These are phyloP conservation scores for Ceraclea dissimilis DNA, from an alignment of 2,888 invertebrate genomes.

Conservation along the genomic window DNA sequence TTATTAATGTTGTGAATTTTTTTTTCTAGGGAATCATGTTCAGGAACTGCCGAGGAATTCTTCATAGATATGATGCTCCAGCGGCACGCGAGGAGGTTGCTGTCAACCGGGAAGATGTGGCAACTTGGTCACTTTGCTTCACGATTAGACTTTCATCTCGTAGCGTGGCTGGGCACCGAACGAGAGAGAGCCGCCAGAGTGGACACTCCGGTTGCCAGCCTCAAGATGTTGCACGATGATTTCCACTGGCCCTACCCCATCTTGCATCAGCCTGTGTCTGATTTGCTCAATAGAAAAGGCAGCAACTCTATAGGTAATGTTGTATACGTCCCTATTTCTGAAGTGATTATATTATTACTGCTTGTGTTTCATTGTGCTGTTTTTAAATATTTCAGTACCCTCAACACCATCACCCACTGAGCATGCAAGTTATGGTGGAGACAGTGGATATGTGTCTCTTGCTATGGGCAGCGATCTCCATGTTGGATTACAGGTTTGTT, in stretches of 20 bases:
- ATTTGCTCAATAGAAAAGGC: slow-evolving; percentile 36
- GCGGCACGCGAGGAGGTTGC: slow-evolving; percentile 79
- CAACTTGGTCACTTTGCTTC: slow-evolving; percentile 90
- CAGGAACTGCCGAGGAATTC: slow-evolving; percentile 65
- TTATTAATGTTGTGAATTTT: no score
- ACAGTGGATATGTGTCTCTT: slow-evolving; percentile 72
- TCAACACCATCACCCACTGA: slow-evolving; percentile 36
- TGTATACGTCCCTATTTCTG: slow-evolving; percentile 26
- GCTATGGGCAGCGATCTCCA: slow-evolving; percentile 42
- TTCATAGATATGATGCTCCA: slow-evolving; percentile 90
- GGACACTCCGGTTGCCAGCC: slow-evolving; percentile 76
- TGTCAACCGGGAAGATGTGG: slow-evolving; percentile 67
- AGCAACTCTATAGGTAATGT: slow-evolving; percentile 39
- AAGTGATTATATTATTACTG: no score
- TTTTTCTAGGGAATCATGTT: slow-evolving; percentile 36
- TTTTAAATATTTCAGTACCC: slow-evolving; percentile 32
- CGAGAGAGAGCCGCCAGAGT: slow-evolving; percentile 76
- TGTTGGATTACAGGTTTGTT: slow-evolving; percentile 17
- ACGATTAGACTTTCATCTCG: slow-evolving; percentile 85
- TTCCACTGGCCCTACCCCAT: slow-evolving; percentile 88
- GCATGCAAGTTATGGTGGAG: slow-evolving; percentile 56
- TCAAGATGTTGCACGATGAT: slow-evolving; percentile 82
- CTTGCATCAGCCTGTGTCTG: slow-evolving; percentile 35
- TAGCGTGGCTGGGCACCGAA: slow-evolving; percentile 85
- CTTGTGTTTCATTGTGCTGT: background rate